A percentile compares a stretch with the other conserved stretches of the same genome.
phyloP scores from a whole-genome alignment of 2,113 vertebrate genomes.

The Sinosuthora webbiana region DNA sequence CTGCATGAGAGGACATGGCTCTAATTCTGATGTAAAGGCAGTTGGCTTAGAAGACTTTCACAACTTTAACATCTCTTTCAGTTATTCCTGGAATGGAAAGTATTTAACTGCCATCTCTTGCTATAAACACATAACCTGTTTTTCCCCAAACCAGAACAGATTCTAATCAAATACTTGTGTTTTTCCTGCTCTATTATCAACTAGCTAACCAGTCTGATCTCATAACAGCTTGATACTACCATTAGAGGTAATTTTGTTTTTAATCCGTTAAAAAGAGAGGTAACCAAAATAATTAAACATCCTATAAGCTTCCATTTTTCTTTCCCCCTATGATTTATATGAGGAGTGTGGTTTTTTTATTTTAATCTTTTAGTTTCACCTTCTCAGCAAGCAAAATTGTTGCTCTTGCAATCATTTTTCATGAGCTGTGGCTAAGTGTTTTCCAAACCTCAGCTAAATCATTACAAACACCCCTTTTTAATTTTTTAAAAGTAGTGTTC shows the following conservation, averaged over 20 bases:
- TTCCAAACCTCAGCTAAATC: not conserved
- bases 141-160: not conserved
- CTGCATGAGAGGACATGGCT: not conserved
- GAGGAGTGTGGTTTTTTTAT: not conserved
- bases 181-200: not conserved
- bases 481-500: not conserved
- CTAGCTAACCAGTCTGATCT: not conserved
- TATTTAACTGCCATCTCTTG: not conserved
- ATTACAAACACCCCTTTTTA: not conserved
- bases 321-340: not conserved
- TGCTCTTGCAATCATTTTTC: not conserved
- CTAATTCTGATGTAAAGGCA: not conserved
- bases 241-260: not conserved
- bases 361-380: not conserved
- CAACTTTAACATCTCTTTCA: not conserved
- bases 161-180: not conserved
- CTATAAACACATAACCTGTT: conserved; percentile 9
- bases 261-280: not conserved
- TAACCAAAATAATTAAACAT: not conserved
- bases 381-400: not conserved
- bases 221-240: not conserved
- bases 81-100: conserved; percentile 6
- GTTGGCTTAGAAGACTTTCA: not conserved
- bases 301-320: not conserved
- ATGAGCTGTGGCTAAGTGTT: not conserved